phyloP scores from a whole-genome alignment of 2,113 vertebrate species.

The Nothobranchius furzeri region DNA sequence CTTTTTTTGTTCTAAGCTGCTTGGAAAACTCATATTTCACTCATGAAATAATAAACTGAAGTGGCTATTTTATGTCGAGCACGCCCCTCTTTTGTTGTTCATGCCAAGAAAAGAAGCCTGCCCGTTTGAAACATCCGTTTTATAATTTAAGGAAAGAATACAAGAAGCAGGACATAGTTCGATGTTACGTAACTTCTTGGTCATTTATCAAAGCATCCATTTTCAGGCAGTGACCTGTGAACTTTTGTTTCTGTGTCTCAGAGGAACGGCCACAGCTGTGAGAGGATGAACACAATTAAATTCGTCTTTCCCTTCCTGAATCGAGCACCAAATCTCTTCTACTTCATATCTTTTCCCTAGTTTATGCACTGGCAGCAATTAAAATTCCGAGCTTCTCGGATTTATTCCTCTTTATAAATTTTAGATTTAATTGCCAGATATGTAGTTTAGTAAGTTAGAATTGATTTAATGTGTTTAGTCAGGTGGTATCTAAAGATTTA shows the following conservation, averaged over 20 bases:
- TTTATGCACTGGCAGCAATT: not conserved
- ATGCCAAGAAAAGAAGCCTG: constrained; percentile 37
- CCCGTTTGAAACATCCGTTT: constrained; percentile 31
- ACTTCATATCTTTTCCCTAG: constrained; percentile 20
- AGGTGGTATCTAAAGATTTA: constrained; percentile 30
- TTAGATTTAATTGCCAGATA: constrained; percentile 17
- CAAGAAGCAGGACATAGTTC: constrained; percentile 18
- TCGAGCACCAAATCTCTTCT: constrained; percentile 14
- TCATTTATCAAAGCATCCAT: constrained; percentile 24
- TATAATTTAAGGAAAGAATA: constrained; percentile 46
- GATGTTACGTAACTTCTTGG: constrained; percentile 52
- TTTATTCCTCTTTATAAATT: constrained; percentile 32
- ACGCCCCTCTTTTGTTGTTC: constrained; percentile 1
- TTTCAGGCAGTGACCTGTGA: constrained; percentile 41
- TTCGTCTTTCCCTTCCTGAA: constrained; percentile 47
- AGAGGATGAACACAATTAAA: constrained; percentile 13
- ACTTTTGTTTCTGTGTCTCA: constrained; percentile 39
- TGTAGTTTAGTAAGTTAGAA: constrained; percentile 45
- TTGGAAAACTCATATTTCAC: constrained; percentile 19
- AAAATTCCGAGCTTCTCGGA: constrained; percentile 13
- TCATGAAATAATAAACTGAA: constrained; percentile 19
- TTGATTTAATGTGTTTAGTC: constrained; percentile 15
- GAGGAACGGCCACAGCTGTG: constrained; percentile 44
- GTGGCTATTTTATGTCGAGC: constrained; percentile 15
- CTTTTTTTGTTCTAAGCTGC: not conserved